These are phyloP conservation scores for Catharus fuscescens DNA, from an alignment of 2,113 vertebrate genomes.

Conservation along the genomic window DNA sequence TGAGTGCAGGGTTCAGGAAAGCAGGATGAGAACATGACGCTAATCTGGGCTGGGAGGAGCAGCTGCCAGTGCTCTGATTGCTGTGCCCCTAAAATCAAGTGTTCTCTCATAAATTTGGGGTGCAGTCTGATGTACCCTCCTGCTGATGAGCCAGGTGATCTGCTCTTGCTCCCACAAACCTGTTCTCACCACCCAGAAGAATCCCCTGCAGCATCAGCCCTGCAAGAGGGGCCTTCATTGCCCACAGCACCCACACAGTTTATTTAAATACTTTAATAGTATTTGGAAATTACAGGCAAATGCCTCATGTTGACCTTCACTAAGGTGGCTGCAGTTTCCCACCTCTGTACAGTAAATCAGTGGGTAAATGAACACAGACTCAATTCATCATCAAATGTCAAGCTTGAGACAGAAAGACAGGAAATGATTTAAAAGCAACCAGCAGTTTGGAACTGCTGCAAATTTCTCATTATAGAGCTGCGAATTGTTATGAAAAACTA, in stretches of 20 bases:
- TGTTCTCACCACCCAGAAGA: not conserved
- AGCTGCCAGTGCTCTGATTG: accelerated
- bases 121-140: not conserved
- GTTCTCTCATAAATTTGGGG: not conserved
- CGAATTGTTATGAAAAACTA: not conserved
- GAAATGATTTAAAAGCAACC: not conserved
- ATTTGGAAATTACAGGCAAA: not conserved
- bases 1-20: not conserved
- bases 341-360: not conserved
- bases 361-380: not conserved
- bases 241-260: not conserved
- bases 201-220: not conserved
- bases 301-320: not conserved
- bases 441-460: not conserved
- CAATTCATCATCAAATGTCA: constrained; percentile 10
- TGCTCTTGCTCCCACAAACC: accelerated
- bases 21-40: not conserved
- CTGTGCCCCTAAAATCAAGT: not conserved
- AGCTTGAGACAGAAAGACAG: not conserved
- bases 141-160: accelerated
- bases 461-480: not conserved
- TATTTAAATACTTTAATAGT: not conserved
- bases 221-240: not conserved
- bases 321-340: not conserved
- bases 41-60: not conserved